These are phyloP conservation scores for Falco concolor DNA, from an alignment of 2,797 vertebrate species.

Conservation along the genomic window DNA sequence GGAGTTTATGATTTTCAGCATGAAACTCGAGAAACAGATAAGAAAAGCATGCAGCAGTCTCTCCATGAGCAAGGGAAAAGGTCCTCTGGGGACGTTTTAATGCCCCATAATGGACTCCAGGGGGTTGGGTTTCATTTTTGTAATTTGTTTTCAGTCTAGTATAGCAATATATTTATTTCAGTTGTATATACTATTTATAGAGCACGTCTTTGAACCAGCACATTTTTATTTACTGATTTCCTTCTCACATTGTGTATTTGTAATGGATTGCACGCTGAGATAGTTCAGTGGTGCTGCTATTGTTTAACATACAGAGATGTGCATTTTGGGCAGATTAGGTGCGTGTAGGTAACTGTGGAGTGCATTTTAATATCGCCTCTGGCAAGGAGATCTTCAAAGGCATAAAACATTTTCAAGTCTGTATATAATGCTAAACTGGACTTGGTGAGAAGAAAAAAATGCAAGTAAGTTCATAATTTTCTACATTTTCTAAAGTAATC, in stretches of 20 bases:
- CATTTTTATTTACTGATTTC: not conserved
- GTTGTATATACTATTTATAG: not conserved
- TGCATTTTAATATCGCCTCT: not conserved
- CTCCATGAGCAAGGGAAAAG: not conserved
- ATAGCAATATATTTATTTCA: not conserved
- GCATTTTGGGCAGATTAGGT: not conserved
- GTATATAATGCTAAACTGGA: not conserved
- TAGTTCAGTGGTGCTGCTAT: not conserved
- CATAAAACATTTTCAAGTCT: not conserved
- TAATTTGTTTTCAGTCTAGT: not conserved
- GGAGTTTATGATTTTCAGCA: not conserved
- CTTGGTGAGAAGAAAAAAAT: not conserved
- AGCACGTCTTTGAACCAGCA: not conserved
- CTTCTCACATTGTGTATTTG: not conserved
- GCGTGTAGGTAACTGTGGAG: not conserved
- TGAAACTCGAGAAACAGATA: not conserved
- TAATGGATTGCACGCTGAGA: not conserved
- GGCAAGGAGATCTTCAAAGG: not conserved
- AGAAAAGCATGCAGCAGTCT: not conserved
- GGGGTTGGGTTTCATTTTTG: not conserved
- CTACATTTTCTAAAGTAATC: not conserved
- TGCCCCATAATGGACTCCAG: accelerated
- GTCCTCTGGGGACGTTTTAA: not conserved
- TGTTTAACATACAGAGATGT: not conserved
- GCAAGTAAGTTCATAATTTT: not conserved